These are phyloP conservation scores for Oryzias woworae DNA, from an alignment of 2,113 vertebrate species.

Conservation along the genomic window DNA sequence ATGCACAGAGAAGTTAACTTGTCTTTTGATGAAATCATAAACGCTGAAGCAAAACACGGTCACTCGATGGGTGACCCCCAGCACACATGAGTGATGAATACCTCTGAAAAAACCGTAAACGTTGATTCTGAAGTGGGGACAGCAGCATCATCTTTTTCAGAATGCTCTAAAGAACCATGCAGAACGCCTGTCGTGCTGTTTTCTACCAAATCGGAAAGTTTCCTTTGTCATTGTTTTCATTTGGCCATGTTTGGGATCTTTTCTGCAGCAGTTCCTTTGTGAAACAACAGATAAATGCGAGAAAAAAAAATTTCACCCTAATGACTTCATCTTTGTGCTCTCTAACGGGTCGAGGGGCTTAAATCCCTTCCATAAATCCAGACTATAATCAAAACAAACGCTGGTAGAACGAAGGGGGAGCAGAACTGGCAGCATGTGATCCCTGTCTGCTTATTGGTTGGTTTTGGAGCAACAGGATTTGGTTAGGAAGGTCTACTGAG, in stretches of 20 bases:
- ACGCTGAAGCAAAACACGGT: too few relatives aligned
- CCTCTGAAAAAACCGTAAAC: constrained; percentile 7
- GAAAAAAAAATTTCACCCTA: constrained; percentile 40
- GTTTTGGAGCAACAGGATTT: constrained; percentile 73
- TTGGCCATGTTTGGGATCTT: too few relatives aligned
- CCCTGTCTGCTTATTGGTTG: constrained; percentile 66
- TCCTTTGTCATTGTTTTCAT: too few relatives aligned
- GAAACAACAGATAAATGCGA: constrained; percentile 21
- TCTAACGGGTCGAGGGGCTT: constrained; percentile 50
- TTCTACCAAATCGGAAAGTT: neutral
- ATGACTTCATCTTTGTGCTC: constrained; percentile 62
- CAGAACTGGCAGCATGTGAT: constrained; percentile 68
- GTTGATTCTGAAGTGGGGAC: constrained; percentile 2
- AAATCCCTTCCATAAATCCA: constrained; percentile 64
- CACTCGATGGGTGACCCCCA: constrained; percentile 18
- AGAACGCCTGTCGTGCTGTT: constrained; percentile 1
- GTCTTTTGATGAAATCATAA: too few relatives aligned
- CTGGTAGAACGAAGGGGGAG: constrained; percentile 44
- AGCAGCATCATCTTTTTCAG: constrained; percentile 11
- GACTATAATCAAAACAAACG: constrained; percentile 71
- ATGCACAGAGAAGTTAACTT: too few relatives aligned
- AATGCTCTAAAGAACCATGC: constrained; percentile 5
- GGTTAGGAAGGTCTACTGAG: constrained; percentile 60
- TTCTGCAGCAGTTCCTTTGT: constrained; percentile 14
- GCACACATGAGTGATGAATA: constrained; percentile 18